Conservation (phyloP, 2,888 invertebrate species). For the Caprella mutica region DNA sequence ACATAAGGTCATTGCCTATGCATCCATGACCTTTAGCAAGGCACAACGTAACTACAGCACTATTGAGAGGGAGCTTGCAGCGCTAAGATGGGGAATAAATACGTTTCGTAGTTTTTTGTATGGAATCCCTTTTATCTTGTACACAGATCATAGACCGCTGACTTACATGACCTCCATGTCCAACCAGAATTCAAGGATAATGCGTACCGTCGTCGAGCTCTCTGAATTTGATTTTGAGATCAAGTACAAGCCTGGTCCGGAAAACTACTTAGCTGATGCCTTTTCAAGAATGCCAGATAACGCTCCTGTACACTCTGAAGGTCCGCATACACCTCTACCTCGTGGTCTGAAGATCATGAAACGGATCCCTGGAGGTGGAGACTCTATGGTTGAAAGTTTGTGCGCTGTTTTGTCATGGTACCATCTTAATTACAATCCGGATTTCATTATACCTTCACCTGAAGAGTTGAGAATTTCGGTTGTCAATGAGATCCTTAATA, state of each 20-base stretch:
- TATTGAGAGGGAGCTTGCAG: neutral
- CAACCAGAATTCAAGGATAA: neutral
- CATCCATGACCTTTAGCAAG: neutral
- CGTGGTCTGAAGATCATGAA: too few species aligned
- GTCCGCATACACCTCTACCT: too few species aligned
- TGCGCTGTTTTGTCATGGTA: too few species aligned
- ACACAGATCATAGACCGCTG: neutral
- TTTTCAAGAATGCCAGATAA: too few species aligned
- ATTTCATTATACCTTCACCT: too few species aligned
- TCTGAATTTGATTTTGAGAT: neutral
- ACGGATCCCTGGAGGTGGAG: too few species aligned
- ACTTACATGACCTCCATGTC: neutral
- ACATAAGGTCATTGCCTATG: neutral
- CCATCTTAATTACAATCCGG: too few species aligned
- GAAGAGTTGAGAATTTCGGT: too few species aligned
- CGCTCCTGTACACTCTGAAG: too few species aligned
- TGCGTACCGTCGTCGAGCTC: neutral
- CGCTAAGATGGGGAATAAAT: neutral
- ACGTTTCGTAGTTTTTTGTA: neutral
- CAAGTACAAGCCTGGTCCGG: neutral
- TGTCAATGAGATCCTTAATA: too few species aligned
- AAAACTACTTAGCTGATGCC: neutral
- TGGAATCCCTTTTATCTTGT: neutral
- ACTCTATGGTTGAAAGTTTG: too few species aligned
- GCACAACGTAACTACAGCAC: neutral